Base-by-base conservation (phyloP, 2,113 vertebrate genomes). In the Setophaga coronata region DNA sequence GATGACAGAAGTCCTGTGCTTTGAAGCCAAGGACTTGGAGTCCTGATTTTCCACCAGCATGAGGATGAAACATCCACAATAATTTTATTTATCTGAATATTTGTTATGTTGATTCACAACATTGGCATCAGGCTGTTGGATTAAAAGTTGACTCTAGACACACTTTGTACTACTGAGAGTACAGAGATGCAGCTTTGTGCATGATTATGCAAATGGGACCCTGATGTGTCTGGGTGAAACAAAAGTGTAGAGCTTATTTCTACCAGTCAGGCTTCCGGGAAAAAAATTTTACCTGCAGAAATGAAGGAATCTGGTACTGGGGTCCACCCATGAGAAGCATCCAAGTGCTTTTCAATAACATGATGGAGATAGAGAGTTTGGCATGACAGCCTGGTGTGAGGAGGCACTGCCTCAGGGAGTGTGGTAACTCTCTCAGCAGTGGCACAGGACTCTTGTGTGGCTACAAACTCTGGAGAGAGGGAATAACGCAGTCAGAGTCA, bases 191-290 rank as follows among this genome's bases (percentile, higher is more conserved):
- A 4, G 1, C 25, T 61, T 80, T 33, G 36, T 45, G 8, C 57
- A 31, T 53, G 70, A 29, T 18, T 54, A 47, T 74, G 43, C 53
- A 71, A 25, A 72, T 23, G 36, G 43, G 18, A 87, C n/a, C 24
- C 2, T 0, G 0, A 3, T 38, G 29, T 2, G 1, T 47, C 29
- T 53, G 43, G 12, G 36, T 67, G 36, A 64, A 71, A 56, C 8
- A 0, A 4, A 33, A 76, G 36, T 0, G 1, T 36, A 36, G 42
- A 58, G 17, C 40, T 56, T 38, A 15, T 28, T 76, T 53, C 42
- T 40, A 2, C 57, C 5, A 10, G n/a, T 45, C 45, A 29, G 12
- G 5, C 25, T 57, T 81, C 64, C 66, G 58, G 12, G 10, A 36
- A 50, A 53, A 43, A 54, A 65, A 47, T 33, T 33, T 38, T 24